Evolutionary conservation across 2,888 invertebrate species (phyloP).

Genomic region (Ametastegia equiseti): DNA sequence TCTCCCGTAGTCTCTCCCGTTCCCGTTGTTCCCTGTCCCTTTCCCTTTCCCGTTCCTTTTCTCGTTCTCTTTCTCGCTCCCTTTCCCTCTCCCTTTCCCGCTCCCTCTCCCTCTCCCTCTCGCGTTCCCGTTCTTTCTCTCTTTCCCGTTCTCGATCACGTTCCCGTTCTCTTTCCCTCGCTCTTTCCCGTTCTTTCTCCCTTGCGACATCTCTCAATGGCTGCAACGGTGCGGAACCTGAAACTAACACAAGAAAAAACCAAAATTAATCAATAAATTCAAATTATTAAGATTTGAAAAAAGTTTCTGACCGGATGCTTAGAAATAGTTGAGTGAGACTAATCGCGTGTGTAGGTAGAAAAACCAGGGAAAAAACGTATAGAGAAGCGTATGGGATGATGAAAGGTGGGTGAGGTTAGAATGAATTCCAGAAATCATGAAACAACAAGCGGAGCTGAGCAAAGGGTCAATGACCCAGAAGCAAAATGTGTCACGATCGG

Average conservation of each 20-base stretch:
- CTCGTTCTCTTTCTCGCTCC: constrained; percentile 61
- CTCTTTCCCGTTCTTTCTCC: constrained; percentile 60
- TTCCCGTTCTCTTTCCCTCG: constrained; percentile 57
- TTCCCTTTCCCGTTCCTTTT: constrained; percentile 60
- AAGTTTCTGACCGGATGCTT: not conserved
- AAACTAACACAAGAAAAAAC: constrained; percentile 52
- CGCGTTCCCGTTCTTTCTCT: constrained; percentile 11
- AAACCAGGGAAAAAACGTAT: not conserved
- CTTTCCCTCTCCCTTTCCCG: constrained; percentile 59
- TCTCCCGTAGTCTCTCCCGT: constrained; percentile 54
- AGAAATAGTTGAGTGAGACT: not conserved
- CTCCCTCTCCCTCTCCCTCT: constrained; percentile 44
- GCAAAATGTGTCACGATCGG: constrained; percentile 51
- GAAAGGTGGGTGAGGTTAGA: not conserved
- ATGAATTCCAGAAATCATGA: constrained; percentile 42
- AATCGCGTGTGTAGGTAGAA: not conserved
- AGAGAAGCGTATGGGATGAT: not conserved
- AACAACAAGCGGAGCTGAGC: constrained; percentile 22
- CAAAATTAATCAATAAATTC: not conserved
- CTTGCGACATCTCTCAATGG: constrained; percentile 68
- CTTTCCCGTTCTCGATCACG: constrained; percentile 54
- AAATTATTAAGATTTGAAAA: not conserved
- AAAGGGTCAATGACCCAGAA: constrained; percentile 38
- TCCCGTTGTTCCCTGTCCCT: constrained; percentile 53
- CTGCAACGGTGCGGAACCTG: constrained; percentile 70